phyloP scores from a whole-genome alignment of 1,140 invertebrate genomes.

The Asbolus verrucosus region DNA sequence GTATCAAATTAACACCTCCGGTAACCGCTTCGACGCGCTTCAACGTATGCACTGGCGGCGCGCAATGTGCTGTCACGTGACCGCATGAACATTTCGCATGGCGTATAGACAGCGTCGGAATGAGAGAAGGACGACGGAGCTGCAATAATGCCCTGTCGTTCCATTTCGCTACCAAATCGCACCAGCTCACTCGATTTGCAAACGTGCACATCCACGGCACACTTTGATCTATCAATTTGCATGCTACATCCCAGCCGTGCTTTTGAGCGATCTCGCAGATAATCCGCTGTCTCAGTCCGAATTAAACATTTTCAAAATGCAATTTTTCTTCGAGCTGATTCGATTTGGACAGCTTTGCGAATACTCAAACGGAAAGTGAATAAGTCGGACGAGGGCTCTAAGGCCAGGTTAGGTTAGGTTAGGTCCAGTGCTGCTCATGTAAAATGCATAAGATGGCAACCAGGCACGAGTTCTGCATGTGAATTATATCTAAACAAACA shows the following conservation, averaged over 20 bases:
- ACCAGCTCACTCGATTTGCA: not conserved
- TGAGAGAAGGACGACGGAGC: no score
- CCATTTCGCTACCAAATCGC: not conserved
- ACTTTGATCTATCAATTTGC: slow-evolving; percentile 27
- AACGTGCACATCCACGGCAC: slow-evolving; percentile 12
- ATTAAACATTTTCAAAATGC: no score
- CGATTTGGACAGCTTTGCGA: slow-evolving; percentile 20
- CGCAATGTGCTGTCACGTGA: no score
- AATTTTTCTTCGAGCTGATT: not conserved
- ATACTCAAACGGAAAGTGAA: slow-evolving; percentile 57
- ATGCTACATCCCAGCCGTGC: slow-evolving; percentile 7
- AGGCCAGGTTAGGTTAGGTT: slow-evolving; percentile 63
- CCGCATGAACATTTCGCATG: no score
- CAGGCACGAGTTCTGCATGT: slow-evolving; percentile 62
- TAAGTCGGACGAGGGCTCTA: slow-evolving; percentile 57
- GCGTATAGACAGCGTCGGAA: no score
- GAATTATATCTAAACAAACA: slow-evolving; percentile 64
- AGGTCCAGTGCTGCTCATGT: slow-evolving; percentile 67
- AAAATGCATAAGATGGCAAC: slow-evolving; percentile 69
- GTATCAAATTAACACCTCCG: no score
- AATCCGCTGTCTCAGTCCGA: no score
- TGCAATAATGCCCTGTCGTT: not conserved
- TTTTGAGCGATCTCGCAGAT: not conserved
- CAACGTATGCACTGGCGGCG: no score
- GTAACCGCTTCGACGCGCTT: no score